phyloP scores from a whole-genome alignment of 2,888 invertebrate species.

The Cheiracanthium punctorium region DNA sequence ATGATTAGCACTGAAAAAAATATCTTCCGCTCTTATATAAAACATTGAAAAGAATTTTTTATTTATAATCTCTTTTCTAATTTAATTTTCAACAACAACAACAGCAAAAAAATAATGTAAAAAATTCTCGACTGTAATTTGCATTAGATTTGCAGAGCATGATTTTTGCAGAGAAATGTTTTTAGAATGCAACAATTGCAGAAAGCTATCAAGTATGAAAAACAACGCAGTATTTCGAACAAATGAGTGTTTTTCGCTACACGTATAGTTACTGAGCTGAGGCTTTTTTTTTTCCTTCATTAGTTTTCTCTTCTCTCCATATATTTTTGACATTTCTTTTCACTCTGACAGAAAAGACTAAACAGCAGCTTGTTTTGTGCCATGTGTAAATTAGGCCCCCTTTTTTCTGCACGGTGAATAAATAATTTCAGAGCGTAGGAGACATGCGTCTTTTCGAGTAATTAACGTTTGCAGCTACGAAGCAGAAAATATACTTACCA shows the following conservation, averaged over 20 bases:
- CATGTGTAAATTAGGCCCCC: conserved; percentile 33
- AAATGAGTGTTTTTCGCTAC: neutral
- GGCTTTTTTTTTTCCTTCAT: neutral
- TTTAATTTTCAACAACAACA: neutral
- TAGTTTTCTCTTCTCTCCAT: too few relatives aligned
- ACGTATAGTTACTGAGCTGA: neutral
- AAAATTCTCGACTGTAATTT: neutral
- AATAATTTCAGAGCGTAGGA: conserved; percentile 45
- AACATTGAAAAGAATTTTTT: neutral
- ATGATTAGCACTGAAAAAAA: too few relatives aligned
- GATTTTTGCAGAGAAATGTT: neutral
- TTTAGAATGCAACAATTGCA: neutral
- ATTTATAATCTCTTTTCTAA: neutral
- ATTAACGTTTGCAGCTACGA: conserved; percentile 39
- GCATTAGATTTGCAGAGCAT: conserved; percentile 5
- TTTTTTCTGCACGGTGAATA: conserved; percentile 25
- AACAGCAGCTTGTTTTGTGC: conserved; percentile 24
- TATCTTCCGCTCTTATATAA: neutral
- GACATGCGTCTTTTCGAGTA: conserved; percentile 29
- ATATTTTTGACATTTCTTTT: conserved; percentile 19
- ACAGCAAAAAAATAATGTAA: too few relatives aligned
- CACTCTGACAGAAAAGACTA: conserved; percentile 24
- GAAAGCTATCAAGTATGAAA: neutral
- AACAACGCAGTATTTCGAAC: neutral
- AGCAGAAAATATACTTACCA: conserved; percentile 47